A percentile compares a stretch with the other conserved stretches of the same genome.
Evolutionary conservation across 2,797 vertebrate species (phyloP).

Genomic region (Enteromius anoplus): DNA sequence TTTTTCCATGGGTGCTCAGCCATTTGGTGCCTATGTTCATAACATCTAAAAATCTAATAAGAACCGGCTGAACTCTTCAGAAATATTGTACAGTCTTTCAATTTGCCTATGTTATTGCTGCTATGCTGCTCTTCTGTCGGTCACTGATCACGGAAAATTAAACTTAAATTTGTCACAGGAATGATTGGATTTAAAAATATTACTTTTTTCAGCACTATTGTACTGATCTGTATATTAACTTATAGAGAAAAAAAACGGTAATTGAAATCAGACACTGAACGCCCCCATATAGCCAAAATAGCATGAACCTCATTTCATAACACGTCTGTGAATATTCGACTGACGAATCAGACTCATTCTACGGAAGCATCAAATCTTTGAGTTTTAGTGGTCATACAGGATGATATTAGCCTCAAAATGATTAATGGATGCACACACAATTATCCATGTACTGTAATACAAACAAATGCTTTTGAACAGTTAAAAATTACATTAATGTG

Average conservation of each 20-base stretch:
- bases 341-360: background rate
- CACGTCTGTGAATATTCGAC: background rate
- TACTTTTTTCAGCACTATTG: no score
- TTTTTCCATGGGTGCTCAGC: background rate
- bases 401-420: no score
- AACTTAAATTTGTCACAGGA: background rate
- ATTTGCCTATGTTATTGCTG: background rate
- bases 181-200: background rate
- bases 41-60: no score
- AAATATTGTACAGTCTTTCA: background rate
- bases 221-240: no score
- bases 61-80: background rate
- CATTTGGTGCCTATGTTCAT: no score
- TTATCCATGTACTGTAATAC: no score
- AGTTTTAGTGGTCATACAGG: background rate
- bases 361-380: background rate
- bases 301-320: background rate
- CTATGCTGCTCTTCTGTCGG: no score
- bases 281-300: background rate
- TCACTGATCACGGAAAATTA: background rate
- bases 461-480: no score
- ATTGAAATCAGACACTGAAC: no score
- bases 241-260: no score
- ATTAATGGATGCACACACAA: no score
- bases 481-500: no score